Percentiles rank a stretch among this genome's conserved stretches.
These are phyloP conservation scores for Oryctes rhinoceros DNA, from an alignment of 1,140 invertebrate genomes.

Conservation along the genomic window DNA sequence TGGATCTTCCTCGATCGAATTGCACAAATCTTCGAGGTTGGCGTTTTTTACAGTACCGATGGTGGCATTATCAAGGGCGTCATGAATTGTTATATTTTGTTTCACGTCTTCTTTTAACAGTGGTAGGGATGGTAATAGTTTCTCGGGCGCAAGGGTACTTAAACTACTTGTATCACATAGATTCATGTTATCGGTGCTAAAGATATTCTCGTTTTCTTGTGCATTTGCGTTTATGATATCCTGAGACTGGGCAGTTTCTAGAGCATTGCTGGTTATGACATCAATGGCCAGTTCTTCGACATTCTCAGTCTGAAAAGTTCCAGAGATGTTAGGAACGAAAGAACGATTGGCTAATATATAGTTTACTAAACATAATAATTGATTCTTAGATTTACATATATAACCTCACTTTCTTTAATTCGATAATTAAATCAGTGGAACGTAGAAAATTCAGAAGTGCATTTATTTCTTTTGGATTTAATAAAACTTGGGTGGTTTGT, in stretches of 20 bases:
- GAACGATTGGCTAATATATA: too few relatives aligned
- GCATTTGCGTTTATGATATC: constrained; percentile 17
- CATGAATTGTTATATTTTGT: background rate
- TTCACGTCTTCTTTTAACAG: background rate
- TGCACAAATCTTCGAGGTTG: background rate
- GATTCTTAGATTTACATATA: too few relatives aligned
- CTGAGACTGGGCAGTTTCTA: background rate
- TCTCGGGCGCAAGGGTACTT: background rate
- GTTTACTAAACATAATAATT: too few relatives aligned
- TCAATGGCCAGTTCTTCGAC: constrained; percentile 31
- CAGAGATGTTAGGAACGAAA: background rate
- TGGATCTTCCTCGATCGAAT: constrained; percentile 13
- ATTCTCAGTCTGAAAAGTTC: constrained; percentile 34
- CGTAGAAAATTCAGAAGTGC: too few relatives aligned
- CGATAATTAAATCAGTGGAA: too few relatives aligned
- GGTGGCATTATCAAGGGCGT: constrained; percentile 9
- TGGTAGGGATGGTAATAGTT: background rate
- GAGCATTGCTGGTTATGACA: constrained; percentile 3
- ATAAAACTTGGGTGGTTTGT: too few relatives aligned
- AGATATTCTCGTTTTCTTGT: background rate
- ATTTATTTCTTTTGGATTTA: too few relatives aligned
- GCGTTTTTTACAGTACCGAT: background rate
- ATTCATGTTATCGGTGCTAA: constrained; percentile 18
- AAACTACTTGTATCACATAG: constrained; percentile 1
- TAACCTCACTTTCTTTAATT: too few relatives aligned